Percentiles rank a stretch among this genome's conserved stretches.
These are phyloP conservation scores for Orthosia gothica DNA, from an alignment of 2,888 invertebrate species.

Conservation along the genomic window DNA sequence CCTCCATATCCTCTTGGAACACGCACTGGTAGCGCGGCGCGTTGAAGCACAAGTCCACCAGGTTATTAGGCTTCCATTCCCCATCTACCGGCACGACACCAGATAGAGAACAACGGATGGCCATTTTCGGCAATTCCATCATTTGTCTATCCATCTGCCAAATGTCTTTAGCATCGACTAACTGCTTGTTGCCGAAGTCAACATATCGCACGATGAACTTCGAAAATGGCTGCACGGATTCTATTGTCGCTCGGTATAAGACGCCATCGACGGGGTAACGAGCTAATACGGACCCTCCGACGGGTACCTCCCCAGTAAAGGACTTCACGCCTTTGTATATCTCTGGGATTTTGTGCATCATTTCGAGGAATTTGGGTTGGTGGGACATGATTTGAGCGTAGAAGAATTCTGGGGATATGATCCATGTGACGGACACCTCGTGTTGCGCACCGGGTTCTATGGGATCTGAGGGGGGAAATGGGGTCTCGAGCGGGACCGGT, in stretches of 20 bases:
- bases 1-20: constrained; percentile 89
- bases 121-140: constrained; percentile 93
- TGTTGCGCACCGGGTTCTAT: constrained; percentile 90
- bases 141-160: constrained; percentile 94
- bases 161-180: constrained; percentile 92
- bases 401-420: constrained; percentile 94
- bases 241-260: constrained; percentile 93
- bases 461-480: constrained; percentile 83
- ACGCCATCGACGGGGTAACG: constrained; percentile 94
- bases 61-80: constrained; percentile 91
- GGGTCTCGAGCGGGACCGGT: constrained; percentile 88
- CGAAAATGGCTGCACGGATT: constrained; percentile 91
- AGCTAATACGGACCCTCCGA: constrained; percentile 93
- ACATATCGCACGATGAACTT: constrained; percentile 94
- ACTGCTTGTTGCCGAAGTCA: constrained; percentile 94
- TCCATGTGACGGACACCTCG: constrained; percentile 94
- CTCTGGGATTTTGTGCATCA: constrained; percentile 94
- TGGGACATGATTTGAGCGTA: constrained; percentile 92
- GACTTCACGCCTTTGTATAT: constrained; percentile 92
- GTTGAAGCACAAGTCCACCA: constrained; percentile 92
- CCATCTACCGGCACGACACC: constrained; percentile 92
- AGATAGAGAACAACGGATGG: constrained; percentile 93
- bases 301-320: constrained; percentile 83
- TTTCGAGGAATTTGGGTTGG: constrained; percentile 91
- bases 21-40: constrained; percentile 91